phyloP scores from a whole-genome alignment of 2,888 invertebrate species.

The Pyrochroa serraticornis region DNA sequence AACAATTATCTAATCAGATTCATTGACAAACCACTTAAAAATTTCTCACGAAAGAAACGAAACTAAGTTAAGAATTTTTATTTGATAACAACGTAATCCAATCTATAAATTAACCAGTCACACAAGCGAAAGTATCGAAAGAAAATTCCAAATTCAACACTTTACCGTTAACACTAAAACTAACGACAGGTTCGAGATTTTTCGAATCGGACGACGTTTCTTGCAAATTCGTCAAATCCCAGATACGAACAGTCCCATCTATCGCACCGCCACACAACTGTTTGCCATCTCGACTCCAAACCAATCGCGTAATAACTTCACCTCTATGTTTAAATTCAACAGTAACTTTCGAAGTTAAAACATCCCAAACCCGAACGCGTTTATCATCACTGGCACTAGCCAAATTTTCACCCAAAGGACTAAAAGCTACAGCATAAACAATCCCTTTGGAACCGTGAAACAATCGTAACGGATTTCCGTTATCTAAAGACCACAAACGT shows the following conservation, averaged over 20 bases:
- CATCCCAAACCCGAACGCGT: slow-evolving; percentile 75
- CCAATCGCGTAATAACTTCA: slow-evolving; percentile 66
- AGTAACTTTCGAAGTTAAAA: slow-evolving; percentile 67
- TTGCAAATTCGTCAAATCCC: slow-evolving; percentile 58
- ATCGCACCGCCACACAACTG: slow-evolving; percentile 71
- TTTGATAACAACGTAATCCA: neutral
- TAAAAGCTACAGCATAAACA: slow-evolving; percentile 79
- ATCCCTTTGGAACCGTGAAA: slow-evolving; percentile 78
- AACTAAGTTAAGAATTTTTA: neutral
- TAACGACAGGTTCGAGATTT: slow-evolving; percentile 36
- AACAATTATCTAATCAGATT: no score
- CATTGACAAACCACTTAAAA: no score
- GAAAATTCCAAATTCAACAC: slow-evolving; percentile 45
- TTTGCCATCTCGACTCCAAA: slow-evolving; percentile 66
- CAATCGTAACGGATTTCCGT: slow-evolving; percentile 81
- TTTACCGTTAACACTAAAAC: slow-evolving; percentile 36
- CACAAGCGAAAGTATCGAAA: slow-evolving; percentile 45
- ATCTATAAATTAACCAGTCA: slow-evolving; percentile 3
- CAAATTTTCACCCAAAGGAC: slow-evolving; percentile 82
- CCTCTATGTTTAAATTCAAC: slow-evolving; percentile 71
- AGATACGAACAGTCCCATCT: slow-evolving; percentile 70
- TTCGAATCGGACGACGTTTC: slow-evolving; percentile 28
- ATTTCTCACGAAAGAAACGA: neutral
- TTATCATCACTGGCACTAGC: slow-evolving; percentile 84
- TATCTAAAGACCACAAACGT: slow-evolving; percentile 84